Percentiles rank a stretch among this genome's conserved stretches.
Conservation (phyloP, 1,140 invertebrate genomes). For the Brachionus manjavacas region DNA sequence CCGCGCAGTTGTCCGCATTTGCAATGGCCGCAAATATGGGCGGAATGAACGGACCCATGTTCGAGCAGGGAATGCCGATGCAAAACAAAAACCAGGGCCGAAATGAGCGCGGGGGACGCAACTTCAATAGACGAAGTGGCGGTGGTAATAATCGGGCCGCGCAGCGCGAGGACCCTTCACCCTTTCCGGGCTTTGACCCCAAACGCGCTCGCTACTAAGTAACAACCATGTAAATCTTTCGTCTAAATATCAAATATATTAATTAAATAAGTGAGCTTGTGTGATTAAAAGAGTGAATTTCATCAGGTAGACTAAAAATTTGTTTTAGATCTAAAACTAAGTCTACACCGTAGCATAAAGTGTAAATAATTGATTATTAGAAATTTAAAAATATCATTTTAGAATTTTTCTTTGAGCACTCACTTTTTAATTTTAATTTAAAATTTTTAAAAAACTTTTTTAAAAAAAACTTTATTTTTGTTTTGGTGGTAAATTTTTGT, state of each 20-base stretch:
- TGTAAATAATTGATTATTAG: background rate
- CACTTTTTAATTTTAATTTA: background rate
- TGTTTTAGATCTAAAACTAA: background rate
- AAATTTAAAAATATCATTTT: background rate
- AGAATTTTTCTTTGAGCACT: background rate
- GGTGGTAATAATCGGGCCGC: background rate
- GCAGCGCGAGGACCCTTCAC: background rate
- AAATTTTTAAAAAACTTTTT: background rate
- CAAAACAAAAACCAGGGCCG: background rate
- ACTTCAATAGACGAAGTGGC: constrained; percentile 11
- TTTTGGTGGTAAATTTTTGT: background rate
- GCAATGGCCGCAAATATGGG: constrained; percentile 28
- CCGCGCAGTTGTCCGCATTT: constrained; percentile 30
- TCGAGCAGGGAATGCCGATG: background rate
- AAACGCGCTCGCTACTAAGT: constrained; percentile 28
- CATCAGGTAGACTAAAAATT: background rate
- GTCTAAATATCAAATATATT: background rate
- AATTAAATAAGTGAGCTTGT: background rate
- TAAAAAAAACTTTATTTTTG: background rate
- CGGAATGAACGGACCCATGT: constrained; percentile 8
- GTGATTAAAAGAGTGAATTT: background rate
- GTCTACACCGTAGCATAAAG: background rate
- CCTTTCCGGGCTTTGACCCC: background rate
- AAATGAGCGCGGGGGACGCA: constrained; percentile 19
- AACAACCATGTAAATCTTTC: background rate